phyloP scores from a whole-genome alignment of 2,797 vertebrate genomes.

The Cryptoblepharus egeriae region DNA sequence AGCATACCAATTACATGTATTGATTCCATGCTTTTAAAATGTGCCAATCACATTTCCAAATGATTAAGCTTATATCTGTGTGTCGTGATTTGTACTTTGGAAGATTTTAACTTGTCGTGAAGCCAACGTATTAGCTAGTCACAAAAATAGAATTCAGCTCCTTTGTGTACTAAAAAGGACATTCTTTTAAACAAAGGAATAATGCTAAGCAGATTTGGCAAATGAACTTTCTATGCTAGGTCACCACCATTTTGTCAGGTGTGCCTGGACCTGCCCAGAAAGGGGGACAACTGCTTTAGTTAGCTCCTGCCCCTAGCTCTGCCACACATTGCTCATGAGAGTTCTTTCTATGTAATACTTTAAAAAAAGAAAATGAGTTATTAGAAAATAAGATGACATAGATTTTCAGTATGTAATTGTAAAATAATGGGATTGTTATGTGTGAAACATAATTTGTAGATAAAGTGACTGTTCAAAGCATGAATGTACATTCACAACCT shows the following conservation, averaged over 20 bases:
- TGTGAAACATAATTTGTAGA: background rate
- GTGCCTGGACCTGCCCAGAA: background rate
- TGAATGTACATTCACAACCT: background rate
- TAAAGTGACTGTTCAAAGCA: no score
- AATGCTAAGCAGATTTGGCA: background rate
- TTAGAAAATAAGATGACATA: no score
- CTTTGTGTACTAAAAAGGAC: conserved; percentile 36
- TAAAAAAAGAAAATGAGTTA: no score
- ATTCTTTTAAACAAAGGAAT: background rate
- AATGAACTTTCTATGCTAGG: background rate
- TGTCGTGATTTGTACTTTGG: background rate
- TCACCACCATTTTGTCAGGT: background rate
- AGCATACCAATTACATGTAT: conserved; percentile 35
- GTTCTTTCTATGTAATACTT: no score
- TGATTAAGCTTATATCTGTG: conserved; percentile 26
- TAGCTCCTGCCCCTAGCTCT: no score
- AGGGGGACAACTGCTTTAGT: no score
- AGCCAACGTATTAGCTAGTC: conserved; percentile 6
- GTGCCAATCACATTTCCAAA: conserved; percentile 48
- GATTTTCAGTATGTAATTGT: background rate
- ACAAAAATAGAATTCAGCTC: background rate
- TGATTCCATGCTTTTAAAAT: conserved; percentile 51
- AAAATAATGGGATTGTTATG: background rate
- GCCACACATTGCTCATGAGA: no score
- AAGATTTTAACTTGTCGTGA: conserved; percentile 42